phyloP scores from a whole-genome alignment of 23 tunicate genomes.

The Aplidium turbinatum region DNA sequence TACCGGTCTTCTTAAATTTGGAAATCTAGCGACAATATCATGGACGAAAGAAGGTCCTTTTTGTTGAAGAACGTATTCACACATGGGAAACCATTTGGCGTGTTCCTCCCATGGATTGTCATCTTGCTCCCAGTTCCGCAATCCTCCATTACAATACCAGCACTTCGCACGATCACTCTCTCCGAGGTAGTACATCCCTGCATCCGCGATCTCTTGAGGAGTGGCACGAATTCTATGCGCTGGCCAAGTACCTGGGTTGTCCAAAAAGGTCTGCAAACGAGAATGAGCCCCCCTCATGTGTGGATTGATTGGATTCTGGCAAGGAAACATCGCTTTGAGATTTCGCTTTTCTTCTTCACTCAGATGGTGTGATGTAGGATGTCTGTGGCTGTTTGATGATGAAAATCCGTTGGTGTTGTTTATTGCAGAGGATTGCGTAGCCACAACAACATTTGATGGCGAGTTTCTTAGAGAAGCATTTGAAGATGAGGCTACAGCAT shows the following conservation, averaged over 20 bases:
- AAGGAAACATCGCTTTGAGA: too few relatives aligned
- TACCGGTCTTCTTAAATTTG: slow-evolving; percentile 28
- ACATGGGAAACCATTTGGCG: slow-evolving; percentile 74
- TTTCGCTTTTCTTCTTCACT: too few relatives aligned
- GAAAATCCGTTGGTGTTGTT: too few relatives aligned
- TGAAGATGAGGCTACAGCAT: too few relatives aligned
- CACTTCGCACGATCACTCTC: slow-evolving; percentile 58
- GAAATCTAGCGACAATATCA: slow-evolving; percentile 12
- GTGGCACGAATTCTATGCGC: not conserved
- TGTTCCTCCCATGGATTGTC: slow-evolving; percentile 56
- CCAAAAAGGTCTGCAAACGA: slow-evolving; percentile 19
- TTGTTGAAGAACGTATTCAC: slow-evolving; percentile 36
- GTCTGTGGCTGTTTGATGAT: too few relatives aligned
- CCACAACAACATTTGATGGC: too few relatives aligned
- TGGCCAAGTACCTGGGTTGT: not conserved
- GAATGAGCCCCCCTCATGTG: slow-evolving; percentile 1
- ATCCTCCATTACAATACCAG: slow-evolving; percentile 66
- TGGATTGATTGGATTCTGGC: slow-evolving; percentile 26
- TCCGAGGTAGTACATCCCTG: slow-evolving; percentile 38
- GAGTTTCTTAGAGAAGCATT: too few relatives aligned
- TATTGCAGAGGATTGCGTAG: too few relatives aligned
- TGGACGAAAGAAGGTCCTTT: slow-evolving; percentile 34
- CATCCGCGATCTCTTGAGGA: slow-evolving; percentile 23
- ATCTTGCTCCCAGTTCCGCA: slow-evolving; percentile 49
- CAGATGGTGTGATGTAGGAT: too few relatives aligned